Evolutionary conservation across 2,888 invertebrate species (phyloP).

Genomic region (Biston betularia): DNA sequence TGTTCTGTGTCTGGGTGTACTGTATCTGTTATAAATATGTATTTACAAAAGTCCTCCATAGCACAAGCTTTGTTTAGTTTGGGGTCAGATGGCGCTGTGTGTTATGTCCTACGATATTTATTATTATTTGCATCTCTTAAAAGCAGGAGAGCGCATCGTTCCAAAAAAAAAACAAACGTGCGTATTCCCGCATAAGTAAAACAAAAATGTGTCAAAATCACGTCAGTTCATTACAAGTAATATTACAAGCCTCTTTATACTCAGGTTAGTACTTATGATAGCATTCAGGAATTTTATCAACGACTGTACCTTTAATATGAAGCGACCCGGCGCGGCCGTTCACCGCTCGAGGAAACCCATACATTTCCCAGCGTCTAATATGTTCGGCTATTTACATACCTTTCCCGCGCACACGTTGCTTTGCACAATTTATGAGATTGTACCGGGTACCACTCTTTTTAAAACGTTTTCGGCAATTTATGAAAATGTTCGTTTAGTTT

Average conservation of each 20-base stretch:
- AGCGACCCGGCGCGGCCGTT: constrained; percentile 30
- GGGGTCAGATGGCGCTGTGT: too few species aligned
- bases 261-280: background rate
- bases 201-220: too few species aligned
- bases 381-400: constrained; percentile 32
- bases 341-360: constrained; percentile 32
- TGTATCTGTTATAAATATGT: too few species aligned
- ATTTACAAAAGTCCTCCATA: too few species aligned
- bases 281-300: background rate
- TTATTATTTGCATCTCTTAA: too few species aligned
- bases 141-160: too few species aligned
- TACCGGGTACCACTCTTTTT: constrained; percentile 33
- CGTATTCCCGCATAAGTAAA: too few species aligned
- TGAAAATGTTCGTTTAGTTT: constrained; percentile 21
- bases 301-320: constrained; percentile 10
- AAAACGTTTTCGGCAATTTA: constrained; percentile 29
- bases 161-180: too few species aligned
- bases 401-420: constrained; percentile 27
- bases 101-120: too few species aligned
- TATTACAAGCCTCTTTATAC: background rate
- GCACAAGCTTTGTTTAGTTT: too few species aligned
- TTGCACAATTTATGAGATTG: constrained; percentile 32
- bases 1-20: too few species aligned
- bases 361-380: constrained; percentile 36
- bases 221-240: too few species aligned